These are phyloP conservation scores for Galleria mellonella DNA, from an alignment of 1,140 invertebrate species.

Conservation along the genomic window DNA sequence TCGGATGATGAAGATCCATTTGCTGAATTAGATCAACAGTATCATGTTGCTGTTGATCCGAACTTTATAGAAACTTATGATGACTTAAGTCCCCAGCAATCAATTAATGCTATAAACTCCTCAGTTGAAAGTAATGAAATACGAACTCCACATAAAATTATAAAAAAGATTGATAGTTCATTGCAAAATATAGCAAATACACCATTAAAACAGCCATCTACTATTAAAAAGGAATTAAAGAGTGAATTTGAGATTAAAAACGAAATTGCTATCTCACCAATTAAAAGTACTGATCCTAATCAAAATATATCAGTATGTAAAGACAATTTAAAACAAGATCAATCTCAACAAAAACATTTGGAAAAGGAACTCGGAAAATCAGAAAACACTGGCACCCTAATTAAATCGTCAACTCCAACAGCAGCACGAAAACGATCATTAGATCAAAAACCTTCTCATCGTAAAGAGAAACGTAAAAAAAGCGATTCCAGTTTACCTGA, in stretches of 20 bases:
- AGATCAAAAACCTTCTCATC: conserved; percentile 57
- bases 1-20: conserved; percentile 62
- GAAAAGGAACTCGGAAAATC: conserved; percentile 5
- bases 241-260: background rate
- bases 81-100: conserved; percentile 18
- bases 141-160: conserved; percentile 14
- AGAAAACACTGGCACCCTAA: conserved; percentile 15
- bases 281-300: background rate
- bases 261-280: background rate
- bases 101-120: conserved; percentile 1
- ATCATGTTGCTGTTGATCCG: conserved; percentile 64
- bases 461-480: conserved; percentile 69
- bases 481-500: conserved; percentile 25
- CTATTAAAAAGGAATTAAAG: background rate
- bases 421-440: conserved; percentile 49
- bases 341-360: conserved; percentile 6
- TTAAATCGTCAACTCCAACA: conserved; percentile 19
- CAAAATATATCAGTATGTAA: background rate
- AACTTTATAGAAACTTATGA: conserved; percentile 54
- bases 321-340: conserved; percentile 4
- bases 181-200: conserved; percentile 24
- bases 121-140: background rate
- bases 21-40: conserved; percentile 61
- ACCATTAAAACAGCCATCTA: conserved; percentile 8
- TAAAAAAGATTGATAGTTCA: conserved; percentile 34